Evolutionary conservation across 2,797 vertebrate genomes (phyloP).

Genomic region (Galago senegalensis): DNA sequence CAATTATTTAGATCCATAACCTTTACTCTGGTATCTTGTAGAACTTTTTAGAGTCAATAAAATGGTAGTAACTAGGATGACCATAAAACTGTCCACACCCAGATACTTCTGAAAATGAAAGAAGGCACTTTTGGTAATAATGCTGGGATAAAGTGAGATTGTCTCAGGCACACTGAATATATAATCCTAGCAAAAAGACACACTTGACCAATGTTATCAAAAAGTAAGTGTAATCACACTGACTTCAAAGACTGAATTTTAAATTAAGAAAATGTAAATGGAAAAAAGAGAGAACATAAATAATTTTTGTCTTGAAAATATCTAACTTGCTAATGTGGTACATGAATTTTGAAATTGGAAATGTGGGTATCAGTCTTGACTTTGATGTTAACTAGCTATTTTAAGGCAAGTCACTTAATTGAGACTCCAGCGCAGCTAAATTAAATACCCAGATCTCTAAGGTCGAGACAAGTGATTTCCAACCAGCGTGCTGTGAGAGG

Average conservation of each 20-base stretch:
- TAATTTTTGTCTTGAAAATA: constrained; percentile 55
- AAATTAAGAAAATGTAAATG: constrained; percentile 34
- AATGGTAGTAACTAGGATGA: neutral
- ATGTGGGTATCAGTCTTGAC: neutral
- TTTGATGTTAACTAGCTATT: constrained; percentile 3
- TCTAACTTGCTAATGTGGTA: constrained; percentile 26
- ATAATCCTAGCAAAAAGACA: constrained; percentile 24
- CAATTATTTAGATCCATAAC: neutral
- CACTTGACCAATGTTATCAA: neutral
- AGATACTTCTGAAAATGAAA: neutral
- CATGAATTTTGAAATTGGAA: constrained; percentile 50
- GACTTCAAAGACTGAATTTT: constrained; percentile 38
- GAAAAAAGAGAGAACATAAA: neutral
- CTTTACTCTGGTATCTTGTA: neutral
- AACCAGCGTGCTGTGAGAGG: too few species aligned
- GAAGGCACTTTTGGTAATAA: neutral
- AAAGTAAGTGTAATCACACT: neutral
- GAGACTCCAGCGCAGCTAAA: neutral
- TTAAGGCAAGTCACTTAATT: constrained; percentile 33
- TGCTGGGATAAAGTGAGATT: neutral
- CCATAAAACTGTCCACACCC: neutral
- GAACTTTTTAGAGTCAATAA: constrained; percentile 5
- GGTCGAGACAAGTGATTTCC: neutral
- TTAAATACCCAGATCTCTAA: constrained; percentile 1
- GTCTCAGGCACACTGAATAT: neutral